These are phyloP conservation scores for Phylloscopus collybita DNA, from an alignment of 2,797 vertebrate species.

Conservation along the genomic window DNA sequence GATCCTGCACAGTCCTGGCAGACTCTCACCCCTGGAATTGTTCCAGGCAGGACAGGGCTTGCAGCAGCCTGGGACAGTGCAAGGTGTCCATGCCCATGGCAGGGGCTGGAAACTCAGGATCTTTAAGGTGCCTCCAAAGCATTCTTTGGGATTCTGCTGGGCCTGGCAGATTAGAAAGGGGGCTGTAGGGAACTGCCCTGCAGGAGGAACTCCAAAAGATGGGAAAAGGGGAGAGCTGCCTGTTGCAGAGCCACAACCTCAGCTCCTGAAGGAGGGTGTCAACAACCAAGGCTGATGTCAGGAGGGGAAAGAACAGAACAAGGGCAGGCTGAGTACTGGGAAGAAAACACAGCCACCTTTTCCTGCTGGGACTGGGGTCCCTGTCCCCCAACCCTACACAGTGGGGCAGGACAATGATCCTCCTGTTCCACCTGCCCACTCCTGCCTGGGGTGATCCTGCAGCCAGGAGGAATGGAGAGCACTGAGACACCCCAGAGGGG, in stretches of 20 bases:
- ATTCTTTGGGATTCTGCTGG: not conserved
- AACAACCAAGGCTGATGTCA: not conserved
- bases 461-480: not conserved
- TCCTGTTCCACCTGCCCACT: not conserved
- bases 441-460: not conserved
- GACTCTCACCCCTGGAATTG: not conserved
- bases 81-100: not conserved
- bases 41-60: not conserved
- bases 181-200: not conserved
- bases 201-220: not conserved
- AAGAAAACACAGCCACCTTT: not conserved
- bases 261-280: not conserved
- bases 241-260: not conserved
- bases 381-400: not conserved
- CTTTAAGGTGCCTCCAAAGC: not conserved
- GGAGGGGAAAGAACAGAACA: not conserved
- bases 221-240: not conserved
- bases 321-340: not conserved
- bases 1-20: not conserved
- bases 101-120: rapidly evolving
- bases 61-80: not conserved
- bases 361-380: not conserved
- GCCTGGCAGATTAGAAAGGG: too few species aligned
- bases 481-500: not conserved
- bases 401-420: too few species aligned